These are phyloP conservation scores for Chelon labrosus DNA, from an alignment of 2,797 vertebrate genomes.

Conservation along the genomic window DNA sequence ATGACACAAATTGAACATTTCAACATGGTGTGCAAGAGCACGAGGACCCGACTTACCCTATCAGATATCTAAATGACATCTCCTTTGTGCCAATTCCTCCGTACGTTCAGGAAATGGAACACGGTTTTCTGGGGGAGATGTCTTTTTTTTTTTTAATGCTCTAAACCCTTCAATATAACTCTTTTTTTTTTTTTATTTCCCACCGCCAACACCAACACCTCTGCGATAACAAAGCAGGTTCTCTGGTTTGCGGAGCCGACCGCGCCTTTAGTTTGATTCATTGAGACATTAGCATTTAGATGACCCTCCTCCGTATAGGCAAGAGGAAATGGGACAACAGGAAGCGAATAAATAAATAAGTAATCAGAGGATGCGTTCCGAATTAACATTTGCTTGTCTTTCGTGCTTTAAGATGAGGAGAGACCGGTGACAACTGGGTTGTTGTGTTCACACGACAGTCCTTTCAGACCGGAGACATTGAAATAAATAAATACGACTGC, in stretches of 20 bases:
- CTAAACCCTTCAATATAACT: constrained; percentile 72
- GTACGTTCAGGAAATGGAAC: constrained; percentile 59
- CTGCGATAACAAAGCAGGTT: constrained; percentile 73
- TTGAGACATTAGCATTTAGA: constrained; percentile 89
- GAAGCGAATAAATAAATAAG: constrained; percentile 78
- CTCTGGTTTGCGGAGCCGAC: constrained; percentile 66
- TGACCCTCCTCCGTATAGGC: constrained; percentile 80
- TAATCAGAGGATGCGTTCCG: constrained; percentile 78
- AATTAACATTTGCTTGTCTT: constrained; percentile 75
- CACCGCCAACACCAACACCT: constrained; percentile 19
- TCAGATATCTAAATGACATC: constrained; percentile 70
- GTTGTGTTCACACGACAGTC: constrained; percentile 21
- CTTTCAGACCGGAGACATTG: constrained; percentile 11
- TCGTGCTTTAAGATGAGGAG: constrained; percentile 43
- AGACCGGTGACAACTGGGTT: constrained; percentile 17
- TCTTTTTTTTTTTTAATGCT: constrained; percentile 71
- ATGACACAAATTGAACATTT: constrained; percentile 76
- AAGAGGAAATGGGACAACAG: constrained; percentile 75
- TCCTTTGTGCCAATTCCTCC: constrained; percentile 64
- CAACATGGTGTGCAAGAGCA: constrained; percentile 40
- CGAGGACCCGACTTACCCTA: constrained; percentile 50
- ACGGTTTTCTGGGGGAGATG: constrained; percentile 58
- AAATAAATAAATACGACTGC: constrained; percentile 20
- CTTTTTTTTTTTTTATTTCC: constrained; percentile 60
- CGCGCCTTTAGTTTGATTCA: constrained; percentile 76